phyloP scores from a whole-genome alignment of 2,888 invertebrate species.

The Hirtodrosophila cameraria region DNA sequence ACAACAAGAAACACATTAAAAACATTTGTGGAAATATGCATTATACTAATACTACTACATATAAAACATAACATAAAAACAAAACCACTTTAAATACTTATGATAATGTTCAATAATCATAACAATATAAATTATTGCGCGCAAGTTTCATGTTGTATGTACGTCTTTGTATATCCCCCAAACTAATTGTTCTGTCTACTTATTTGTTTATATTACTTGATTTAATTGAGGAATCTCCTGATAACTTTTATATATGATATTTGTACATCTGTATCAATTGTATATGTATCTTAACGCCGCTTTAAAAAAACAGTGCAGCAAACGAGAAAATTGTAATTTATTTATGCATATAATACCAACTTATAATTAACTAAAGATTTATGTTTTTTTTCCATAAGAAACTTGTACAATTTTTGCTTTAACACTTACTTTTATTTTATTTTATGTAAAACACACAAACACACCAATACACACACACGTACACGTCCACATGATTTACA shows the following conservation, averaged over 20 bases:
- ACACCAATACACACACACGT: conserved; percentile 18
- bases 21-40: conserved; percentile 80
- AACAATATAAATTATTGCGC: conserved; percentile 53
- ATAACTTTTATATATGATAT: conserved; percentile 17
- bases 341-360: conserved; percentile 39
- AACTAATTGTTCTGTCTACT: conserved; percentile 21
- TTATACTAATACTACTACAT: conserved; percentile 56
- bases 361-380: conserved; percentile 46
- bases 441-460: conserved; percentile 40
- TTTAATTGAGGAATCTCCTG: conserved; percentile 41
- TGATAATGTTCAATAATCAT: conserved; percentile 55
- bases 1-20: conserved; percentile 23
- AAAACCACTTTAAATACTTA: conserved; percentile 44
- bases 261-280: conserved; percentile 7
- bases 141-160: conserved; percentile 44
- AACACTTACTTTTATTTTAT: conserved; percentile 57
- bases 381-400: conserved; percentile 38
- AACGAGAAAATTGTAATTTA: conserved; percentile 62
- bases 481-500: conserved; percentile 60
- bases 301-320: conserved; percentile 23
- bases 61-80: conserved; percentile 26
- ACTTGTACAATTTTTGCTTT: conserved; percentile 77
- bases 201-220: conserved; percentile 32
- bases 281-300: conserved; percentile 26
- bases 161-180: conserved; percentile 17